Conservation (phyloP, 2,797 vertebrate genomes). For the Prionace glauca region DNA sequence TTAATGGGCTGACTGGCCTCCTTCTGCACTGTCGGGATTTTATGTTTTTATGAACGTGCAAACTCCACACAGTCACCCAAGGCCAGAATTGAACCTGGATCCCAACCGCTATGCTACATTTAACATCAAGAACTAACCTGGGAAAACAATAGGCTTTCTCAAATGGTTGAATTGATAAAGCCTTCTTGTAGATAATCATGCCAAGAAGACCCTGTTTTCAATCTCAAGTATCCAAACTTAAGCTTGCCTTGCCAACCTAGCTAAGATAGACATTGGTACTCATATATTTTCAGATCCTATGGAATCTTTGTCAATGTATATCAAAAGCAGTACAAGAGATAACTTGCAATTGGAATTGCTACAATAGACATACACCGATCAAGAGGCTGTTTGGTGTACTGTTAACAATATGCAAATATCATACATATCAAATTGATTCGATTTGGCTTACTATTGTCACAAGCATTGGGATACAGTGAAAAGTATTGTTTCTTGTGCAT, state of each 20-base stretch:
- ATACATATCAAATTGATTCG: not conserved
- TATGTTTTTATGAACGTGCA: no score
- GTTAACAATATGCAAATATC: not conserved
- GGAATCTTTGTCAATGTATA: not conserved
- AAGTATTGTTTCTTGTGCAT: no score
- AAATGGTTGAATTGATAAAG: not conserved
- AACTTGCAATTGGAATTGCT: not conserved
- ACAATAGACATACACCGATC: not conserved
- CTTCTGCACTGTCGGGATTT: no score
- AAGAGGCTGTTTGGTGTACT: not conserved
- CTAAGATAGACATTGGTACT: not conserved
- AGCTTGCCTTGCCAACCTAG: not conserved
- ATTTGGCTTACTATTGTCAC: no score
- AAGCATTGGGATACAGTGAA: no score
- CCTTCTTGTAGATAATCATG: no score
- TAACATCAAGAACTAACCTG: not conserved
- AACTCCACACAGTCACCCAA: no score
- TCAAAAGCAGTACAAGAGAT: not conserved
- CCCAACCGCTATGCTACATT: no score
- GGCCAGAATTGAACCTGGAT: no score
- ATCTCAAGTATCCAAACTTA: not conserved
- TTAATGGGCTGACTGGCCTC: no score
- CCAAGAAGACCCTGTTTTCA: not conserved
- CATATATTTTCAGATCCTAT: not conserved
- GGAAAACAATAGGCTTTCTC: not conserved